Evolutionary conservation across 2,113 vertebrate species (phyloP).

Genomic region (Myocastor coypus): DNA sequence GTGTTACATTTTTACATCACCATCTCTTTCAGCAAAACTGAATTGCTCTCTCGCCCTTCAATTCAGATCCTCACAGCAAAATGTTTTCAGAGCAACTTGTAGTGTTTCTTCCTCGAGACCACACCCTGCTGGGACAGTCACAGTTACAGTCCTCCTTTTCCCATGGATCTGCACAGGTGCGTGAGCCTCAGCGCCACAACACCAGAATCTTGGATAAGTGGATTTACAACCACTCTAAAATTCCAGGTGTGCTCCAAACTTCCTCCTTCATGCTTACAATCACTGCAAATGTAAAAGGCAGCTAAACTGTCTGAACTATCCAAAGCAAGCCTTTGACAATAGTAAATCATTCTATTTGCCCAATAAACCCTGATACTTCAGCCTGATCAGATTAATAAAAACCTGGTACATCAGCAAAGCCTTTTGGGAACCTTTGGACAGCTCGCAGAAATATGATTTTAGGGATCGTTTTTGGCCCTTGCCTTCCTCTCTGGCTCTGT

Average conservation of each 20-base stretch:
- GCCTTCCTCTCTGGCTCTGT: background rate
- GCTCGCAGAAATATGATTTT: background rate
- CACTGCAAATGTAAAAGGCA: background rate
- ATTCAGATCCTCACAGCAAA: background rate
- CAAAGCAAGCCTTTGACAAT: background rate
- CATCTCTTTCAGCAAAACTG: background rate
- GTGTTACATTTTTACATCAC: background rate
- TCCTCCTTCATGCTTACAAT: background rate
- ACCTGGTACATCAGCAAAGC: background rate
- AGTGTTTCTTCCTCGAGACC: background rate
- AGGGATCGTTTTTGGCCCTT: background rate
- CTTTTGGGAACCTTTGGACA: background rate
- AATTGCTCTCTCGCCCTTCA: slow-evolving; percentile 2
- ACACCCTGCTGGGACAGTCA: background rate
- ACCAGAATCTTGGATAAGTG: background rate
- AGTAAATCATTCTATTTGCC: background rate
- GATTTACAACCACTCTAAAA: background rate
- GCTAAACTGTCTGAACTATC: background rate
- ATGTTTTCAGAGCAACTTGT: background rate
- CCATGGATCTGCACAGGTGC: background rate
- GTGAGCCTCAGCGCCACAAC: background rate
- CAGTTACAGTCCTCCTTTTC: background rate
- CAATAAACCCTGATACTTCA: background rate
- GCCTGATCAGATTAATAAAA: background rate
- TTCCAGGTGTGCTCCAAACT: background rate